Evolutionary conservation across 2,888 invertebrate species (phyloP).

Genomic region (Pyrrhia umbra): DNA sequence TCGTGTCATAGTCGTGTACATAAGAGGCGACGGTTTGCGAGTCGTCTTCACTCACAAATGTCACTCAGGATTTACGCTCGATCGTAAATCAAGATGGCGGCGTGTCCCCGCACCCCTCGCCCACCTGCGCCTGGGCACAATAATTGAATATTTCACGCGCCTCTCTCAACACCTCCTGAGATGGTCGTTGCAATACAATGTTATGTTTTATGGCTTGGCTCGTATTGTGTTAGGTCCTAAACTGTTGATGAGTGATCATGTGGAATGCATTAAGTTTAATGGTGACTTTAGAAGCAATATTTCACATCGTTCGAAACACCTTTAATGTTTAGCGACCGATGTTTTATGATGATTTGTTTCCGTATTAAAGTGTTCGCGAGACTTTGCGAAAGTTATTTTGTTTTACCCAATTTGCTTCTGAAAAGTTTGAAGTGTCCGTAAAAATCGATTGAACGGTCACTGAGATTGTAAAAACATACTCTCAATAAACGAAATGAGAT

Average conservation of each 20-base stretch:
- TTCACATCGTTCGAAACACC: constrained; percentile 85
- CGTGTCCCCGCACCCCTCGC: constrained; percentile 70
- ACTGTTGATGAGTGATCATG: constrained; percentile 89
- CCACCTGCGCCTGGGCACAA: constrained; percentile 86
- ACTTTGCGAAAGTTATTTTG: constrained; percentile 18
- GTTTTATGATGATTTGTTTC: constrained; percentile 90
- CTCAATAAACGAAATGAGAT: background rate
- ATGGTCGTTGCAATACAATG: constrained; percentile 84
- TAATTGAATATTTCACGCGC: constrained; percentile 90
- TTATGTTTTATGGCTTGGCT: constrained; percentile 84
- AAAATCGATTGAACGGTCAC: background rate
- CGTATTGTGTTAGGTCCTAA: constrained; percentile 89
- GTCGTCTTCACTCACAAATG: constrained; percentile 86
- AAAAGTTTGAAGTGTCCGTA: constrained; percentile 6
- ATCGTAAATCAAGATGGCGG: constrained; percentile 90
- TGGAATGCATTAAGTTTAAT: constrained; percentile 87
- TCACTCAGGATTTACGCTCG: constrained; percentile 87
- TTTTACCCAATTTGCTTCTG: background rate
- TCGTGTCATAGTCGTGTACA: constrained; percentile 75
- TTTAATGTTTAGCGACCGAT: constrained; percentile 81
- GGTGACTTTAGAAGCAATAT: constrained; percentile 88
- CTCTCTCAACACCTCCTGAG: constrained; percentile 88
- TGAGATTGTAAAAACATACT: background rate
- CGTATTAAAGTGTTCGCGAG: constrained; percentile 76
- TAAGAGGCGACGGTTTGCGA: constrained; percentile 72